These are phyloP conservation scores for Neocloeon triangulifer DNA, from an alignment of 1,140 invertebrate species.

Conservation along the genomic window DNA sequence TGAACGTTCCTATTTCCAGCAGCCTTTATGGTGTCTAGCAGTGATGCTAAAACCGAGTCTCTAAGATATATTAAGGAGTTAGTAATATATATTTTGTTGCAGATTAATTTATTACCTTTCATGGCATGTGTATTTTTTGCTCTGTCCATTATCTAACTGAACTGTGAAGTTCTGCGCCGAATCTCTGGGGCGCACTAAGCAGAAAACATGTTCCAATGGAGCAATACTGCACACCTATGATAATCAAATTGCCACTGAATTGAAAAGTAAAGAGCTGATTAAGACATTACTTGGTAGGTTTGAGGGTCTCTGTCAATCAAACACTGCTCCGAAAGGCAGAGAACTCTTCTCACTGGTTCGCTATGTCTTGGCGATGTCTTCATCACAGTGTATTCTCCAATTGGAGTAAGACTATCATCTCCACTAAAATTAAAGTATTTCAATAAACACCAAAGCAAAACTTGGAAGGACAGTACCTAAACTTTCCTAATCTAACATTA, in stretches of 20 bases:
- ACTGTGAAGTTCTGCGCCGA: slow-evolving; percentile 88
- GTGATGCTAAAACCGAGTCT: slow-evolving; percentile 81
- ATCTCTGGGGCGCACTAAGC: slow-evolving; percentile 65
- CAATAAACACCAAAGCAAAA: background rate
- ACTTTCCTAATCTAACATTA: too few species aligned
- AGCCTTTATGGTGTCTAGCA: slow-evolving; percentile 86
- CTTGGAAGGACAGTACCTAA: too few species aligned
- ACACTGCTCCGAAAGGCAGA: slow-evolving; percentile 92
- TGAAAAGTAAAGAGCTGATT: too few species aligned
- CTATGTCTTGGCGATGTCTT: slow-evolving; percentile 57
- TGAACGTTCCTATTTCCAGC: slow-evolving; percentile 96
- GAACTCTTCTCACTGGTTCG: slow-evolving; percentile 56
- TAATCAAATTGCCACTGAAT: too few species aligned
- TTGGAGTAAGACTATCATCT: slow-evolving; percentile 73
- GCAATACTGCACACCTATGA: slow-evolving; percentile 68
- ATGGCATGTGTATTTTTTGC: slow-evolving; percentile 65
- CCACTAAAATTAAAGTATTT: slow-evolving; percentile 37
- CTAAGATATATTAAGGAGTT: slow-evolving; percentile 29
- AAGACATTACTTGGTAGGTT: too few species aligned
- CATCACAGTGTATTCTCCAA: slow-evolving; percentile 79
- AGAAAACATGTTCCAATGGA: slow-evolving; percentile 75
- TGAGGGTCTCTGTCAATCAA: slow-evolving; percentile 89
- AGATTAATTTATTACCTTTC: slow-evolving; percentile 35
- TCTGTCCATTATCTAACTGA: slow-evolving; percentile 83
- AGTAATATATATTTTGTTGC: slow-evolving; percentile 5